These are phyloP conservation scores for Phytoseiulus persimilis DNA, from an alignment of 2,888 invertebrate species.

Conservation along the genomic window DNA sequence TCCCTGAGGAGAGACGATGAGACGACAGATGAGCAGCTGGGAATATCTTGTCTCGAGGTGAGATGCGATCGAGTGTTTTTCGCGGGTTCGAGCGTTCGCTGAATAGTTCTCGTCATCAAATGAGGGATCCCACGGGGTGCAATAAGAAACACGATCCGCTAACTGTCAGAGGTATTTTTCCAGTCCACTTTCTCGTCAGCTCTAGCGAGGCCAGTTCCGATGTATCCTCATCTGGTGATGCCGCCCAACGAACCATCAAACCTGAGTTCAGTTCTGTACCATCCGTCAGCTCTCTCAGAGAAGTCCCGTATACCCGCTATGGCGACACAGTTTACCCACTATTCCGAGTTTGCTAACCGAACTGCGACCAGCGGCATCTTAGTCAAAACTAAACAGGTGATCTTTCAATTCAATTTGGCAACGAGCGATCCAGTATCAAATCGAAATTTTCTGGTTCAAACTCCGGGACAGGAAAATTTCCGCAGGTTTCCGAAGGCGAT, in stretches of 20 bases:
- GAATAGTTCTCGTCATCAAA: no score
- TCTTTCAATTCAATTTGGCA: no score
- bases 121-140: no score
- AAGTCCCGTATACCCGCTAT: not conserved
- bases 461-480: no score
- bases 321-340: not conserved
- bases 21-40: not conserved
- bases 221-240: not conserved
- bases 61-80: not conserved
- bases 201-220: not conserved
- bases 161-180: no score
- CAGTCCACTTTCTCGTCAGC: not conserved
- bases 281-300: not conserved
- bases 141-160: no score
- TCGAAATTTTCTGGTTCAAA: no score
- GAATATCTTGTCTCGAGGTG: not conserved
- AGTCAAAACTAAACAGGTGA: slow-evolving; percentile 14
- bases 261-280: not conserved
- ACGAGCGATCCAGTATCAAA: no score
- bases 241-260: not conserved
- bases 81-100: not conserved
- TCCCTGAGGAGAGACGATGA: not conserved
- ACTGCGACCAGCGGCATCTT: not conserved
- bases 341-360: not conserved
- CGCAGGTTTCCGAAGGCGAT: slow-evolving; percentile 7